Percentiles rank a stretch among this genome's conserved stretches.
Evolutionary conservation across 1,140 invertebrate genomes (phyloP).

Genomic region (Conopomorpha cramerella): DNA sequence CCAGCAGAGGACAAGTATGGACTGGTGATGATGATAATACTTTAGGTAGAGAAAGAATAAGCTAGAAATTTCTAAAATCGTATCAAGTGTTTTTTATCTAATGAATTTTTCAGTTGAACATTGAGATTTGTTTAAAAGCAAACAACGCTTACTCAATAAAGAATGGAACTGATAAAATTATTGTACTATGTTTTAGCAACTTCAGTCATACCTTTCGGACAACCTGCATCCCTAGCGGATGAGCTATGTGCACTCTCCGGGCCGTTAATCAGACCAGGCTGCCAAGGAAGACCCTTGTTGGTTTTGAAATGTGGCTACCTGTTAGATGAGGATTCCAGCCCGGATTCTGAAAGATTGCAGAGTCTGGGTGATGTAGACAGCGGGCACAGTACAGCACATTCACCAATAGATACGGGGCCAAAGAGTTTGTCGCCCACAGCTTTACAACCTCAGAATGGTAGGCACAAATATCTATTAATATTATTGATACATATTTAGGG

Average conservation of each 20-base stretch:
- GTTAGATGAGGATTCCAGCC: slow-evolving; percentile 80
- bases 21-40: too few relatives aligned
- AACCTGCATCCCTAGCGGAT: slow-evolving; percentile 70
- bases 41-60: too few relatives aligned
- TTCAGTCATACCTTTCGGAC: slow-evolving; percentile 52
- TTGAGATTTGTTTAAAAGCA: too few relatives aligned
- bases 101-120: too few relatives aligned
- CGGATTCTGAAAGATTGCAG: slow-evolving; percentile 81
- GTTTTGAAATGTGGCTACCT: slow-evolving; percentile 77
- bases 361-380: slow-evolving; percentile 79
- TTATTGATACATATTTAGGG: too few relatives aligned
- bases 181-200: slow-evolving; percentile 34
- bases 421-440: slow-evolving; percentile 80
- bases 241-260: slow-evolving; percentile 62
- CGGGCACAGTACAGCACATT: slow-evolving; percentile 87
- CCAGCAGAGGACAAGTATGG: too few relatives aligned
- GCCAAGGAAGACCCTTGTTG: slow-evolving; percentile 65
- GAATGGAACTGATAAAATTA: background rate
- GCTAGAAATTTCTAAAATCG: too few relatives aligned
- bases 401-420: slow-evolving; percentile 77
- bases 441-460: slow-evolving; percentile 47
- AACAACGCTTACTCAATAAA: too few relatives aligned
- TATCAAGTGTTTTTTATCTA: too few relatives aligned
- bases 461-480: too few relatives aligned
- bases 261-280: slow-evolving; percentile 32